These are phyloP conservation scores for Amblyteles armatorius DNA, from an alignment of 2,888 invertebrate genomes.

Conservation along the genomic window DNA sequence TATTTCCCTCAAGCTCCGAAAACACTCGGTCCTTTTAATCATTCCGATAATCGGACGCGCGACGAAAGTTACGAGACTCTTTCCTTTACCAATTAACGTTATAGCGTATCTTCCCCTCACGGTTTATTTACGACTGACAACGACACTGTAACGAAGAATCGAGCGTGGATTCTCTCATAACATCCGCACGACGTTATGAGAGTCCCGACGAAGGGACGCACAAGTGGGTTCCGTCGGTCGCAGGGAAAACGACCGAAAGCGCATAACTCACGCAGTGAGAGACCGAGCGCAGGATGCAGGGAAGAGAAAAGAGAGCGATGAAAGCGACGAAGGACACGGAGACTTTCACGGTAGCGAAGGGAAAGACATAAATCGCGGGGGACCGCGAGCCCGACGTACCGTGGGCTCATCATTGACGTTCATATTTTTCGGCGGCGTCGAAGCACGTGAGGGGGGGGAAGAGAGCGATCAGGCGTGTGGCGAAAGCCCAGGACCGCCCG, in stretches of 20 bases:
- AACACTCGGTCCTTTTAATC: conserved; percentile 63
- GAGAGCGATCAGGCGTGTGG: conserved; percentile 48
- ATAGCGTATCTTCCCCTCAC: conserved; percentile 38
- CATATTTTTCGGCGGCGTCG: conserved; percentile 61
- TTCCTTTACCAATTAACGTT: conserved; percentile 66
- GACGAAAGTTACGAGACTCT: conserved; percentile 63
- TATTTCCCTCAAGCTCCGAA: conserved; percentile 43
- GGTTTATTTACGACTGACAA: conserved; percentile 62
- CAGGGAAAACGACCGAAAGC: conserved; percentile 59
- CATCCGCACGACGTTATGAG: conserved; percentile 54
- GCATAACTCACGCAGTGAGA: conserved; percentile 37
- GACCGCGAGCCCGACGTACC: conserved; percentile 49
- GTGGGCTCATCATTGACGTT: conserved; percentile 59
- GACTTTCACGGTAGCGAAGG: conserved; percentile 52
- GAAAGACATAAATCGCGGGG: conserved; percentile 61
- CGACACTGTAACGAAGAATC: conserved; percentile 45
- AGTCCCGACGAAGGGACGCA: conserved; percentile 46
- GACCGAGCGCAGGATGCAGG: conserved; percentile 34
- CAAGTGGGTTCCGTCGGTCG: conserved; percentile 44
- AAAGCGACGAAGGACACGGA: conserved; percentile 57
- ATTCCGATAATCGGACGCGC: conserved; percentile 61
- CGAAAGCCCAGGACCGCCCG: conserved; percentile 52
- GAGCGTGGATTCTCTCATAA: conserved; percentile 22
- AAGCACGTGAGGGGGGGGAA: conserved; percentile 24
- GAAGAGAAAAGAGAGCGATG: conserved; percentile 49